Evolutionary conservation across 2,797 vertebrate genomes (phyloP).

Genomic region (Cryptoprocta ferox): DNA sequence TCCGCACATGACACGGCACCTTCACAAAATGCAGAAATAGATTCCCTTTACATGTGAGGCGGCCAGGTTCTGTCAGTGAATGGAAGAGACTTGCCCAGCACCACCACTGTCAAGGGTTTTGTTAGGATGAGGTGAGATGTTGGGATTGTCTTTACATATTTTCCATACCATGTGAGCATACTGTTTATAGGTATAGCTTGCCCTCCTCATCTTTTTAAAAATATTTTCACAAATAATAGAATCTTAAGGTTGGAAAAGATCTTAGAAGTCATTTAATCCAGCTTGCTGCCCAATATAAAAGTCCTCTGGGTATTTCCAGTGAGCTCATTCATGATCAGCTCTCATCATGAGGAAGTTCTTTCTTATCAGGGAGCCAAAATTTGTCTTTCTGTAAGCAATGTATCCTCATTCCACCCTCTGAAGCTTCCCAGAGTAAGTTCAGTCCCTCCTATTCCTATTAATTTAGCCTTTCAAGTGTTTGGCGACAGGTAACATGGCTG

Average conservation of each 20-base stretch:
- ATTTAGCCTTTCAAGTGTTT: not conserved
- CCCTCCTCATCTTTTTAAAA: not conserved
- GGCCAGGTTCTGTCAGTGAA: not conserved
- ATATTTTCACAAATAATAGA: slow-evolving; percentile 2
- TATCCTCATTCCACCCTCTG: not conserved
- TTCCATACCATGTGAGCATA: not conserved
- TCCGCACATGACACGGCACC: not conserved
- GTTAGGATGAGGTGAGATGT: not conserved
- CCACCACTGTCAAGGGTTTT: not conserved
- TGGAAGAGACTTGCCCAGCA: not conserved
- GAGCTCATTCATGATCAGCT: not conserved
- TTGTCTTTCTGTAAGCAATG: not conserved
- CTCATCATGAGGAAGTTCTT: not conserved
- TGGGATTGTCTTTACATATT: not conserved
- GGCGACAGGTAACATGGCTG: not conserved
- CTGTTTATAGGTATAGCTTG: not conserved
- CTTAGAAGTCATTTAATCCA: slow-evolving; percentile 2
- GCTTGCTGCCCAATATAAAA: not conserved
- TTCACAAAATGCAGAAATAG: not conserved
- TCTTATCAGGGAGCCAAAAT: not conserved
- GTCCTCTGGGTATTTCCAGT: slow-evolving; percentile 1
- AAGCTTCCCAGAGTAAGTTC: not conserved
- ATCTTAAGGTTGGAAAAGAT: not conserved
- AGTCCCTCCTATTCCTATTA: not conserved
- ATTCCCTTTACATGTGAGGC: accelerated